These are phyloP conservation scores for Saccopteryx leptura DNA, from an alignment of 2,113 vertebrate species.

Conservation along the genomic window DNA sequence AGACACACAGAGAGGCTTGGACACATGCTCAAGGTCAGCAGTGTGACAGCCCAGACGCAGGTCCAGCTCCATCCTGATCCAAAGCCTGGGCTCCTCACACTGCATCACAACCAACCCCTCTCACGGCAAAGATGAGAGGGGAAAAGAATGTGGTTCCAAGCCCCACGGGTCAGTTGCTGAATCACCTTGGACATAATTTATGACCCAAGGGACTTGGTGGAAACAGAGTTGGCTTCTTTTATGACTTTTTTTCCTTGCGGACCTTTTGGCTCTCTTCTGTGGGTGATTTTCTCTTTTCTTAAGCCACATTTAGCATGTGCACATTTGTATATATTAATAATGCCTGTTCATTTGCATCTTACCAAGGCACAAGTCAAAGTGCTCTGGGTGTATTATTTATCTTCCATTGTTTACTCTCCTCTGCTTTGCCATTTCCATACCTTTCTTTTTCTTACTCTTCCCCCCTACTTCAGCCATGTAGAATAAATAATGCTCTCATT, in stretches of 20 bases:
- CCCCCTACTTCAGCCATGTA: neutral
- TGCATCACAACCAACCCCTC: neutral
- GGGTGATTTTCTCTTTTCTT: slow-evolving; percentile 52
- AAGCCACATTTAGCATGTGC: neutral
- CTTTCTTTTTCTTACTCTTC: neutral
- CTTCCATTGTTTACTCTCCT: neutral
- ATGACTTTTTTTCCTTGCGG: neutral
- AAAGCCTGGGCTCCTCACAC: neutral
- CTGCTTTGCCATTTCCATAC: neutral
- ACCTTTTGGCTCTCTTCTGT: slow-evolving; percentile 26
- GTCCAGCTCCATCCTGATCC: neutral
- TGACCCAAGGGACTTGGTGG: neutral
- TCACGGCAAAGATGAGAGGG: fast-evolving
- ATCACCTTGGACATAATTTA: slow-evolving; percentile 29
- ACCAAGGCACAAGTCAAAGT: neutral
- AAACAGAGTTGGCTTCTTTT: slow-evolving; percentile 60
- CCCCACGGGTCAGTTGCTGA: neutral
- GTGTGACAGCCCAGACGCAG: neutral
- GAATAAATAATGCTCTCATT: slow-evolving; percentile 1
- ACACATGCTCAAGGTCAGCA: neutral
- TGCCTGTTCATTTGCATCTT: neutral
- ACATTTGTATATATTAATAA: neutral
- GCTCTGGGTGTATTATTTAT: neutral
- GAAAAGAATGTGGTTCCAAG: neutral
- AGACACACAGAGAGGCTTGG: neutral